Conservation (phyloP, 2,113 vertebrate genomes). For the Turnix velox region DNA sequence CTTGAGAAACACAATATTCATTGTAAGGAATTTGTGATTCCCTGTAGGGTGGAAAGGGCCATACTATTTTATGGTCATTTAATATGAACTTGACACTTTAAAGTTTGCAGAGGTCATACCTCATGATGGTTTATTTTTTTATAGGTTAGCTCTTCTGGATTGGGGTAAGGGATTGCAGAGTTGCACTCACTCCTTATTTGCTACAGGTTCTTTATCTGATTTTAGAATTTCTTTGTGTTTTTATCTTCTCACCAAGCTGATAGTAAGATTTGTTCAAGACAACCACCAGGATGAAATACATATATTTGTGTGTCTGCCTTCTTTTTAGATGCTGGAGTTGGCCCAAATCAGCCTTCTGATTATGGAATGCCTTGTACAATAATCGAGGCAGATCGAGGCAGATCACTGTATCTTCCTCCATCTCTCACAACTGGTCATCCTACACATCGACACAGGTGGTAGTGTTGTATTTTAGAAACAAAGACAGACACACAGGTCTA, state of each 20-base stretch:
- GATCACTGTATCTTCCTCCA: neutral
- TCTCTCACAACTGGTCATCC: fast-evolving
- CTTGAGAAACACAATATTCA: neutral
- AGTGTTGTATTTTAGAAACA: neutral
- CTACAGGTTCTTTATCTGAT: neutral
- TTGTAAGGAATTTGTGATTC: neutral
- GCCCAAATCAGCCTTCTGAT: neutral
- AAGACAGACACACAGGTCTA: neutral
- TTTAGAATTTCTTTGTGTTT: neutral
- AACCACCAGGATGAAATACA: neutral
- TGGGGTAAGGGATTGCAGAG: neutral
- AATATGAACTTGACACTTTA: neutral
- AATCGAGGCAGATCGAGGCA: neutral
- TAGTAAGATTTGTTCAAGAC: neutral
- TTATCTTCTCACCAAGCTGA: neutral
- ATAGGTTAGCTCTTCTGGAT: neutral
- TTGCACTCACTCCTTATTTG: neutral
- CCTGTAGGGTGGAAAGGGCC: neutral
- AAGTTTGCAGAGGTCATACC: neutral
- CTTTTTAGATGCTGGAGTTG: neutral
- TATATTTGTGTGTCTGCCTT: neutral
- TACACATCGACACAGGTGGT: neutral
- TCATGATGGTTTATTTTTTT: neutral
- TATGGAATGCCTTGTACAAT: neutral
- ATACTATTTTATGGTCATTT: neutral